Base-by-base conservation (phyloP, 2,113 vertebrate genomes). In the Toxostoma redivivum region DNA sequence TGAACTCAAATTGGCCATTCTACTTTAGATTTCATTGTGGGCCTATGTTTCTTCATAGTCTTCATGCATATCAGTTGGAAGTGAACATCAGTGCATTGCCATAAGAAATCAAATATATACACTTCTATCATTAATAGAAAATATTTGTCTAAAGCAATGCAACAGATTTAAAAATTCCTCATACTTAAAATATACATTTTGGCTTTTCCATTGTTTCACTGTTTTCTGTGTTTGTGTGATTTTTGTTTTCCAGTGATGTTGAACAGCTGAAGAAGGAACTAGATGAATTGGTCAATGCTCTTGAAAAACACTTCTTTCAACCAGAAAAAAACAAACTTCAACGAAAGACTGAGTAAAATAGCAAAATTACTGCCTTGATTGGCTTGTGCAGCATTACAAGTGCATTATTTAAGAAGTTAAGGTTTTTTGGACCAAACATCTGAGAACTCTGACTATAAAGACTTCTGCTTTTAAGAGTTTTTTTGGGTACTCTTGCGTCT, bases 251-350 rank as follows among this genome's bases (percentile, higher is more conserved):
- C 93, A 99, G 99, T 97, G 99, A 99, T 38, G 57, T 98, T 81
- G 96, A 97, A 7, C 98, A 98, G 76, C 97, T 99, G 96, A 99
- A 99, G 95, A 98, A 97, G 73, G 99, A 99, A 86, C 95, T 99
- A 73, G 98, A 99, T 83, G 98, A 98, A 47, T 74, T 99, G 92
- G 98, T 99, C 64, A 95, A 92, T 4, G 99, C 98, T 95, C 98
- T 99, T 73, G 97, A 99, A 97, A 98, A 99, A 71, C 91, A 99
- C 95, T 99, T 99, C 98, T 99, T 99, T 87, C 98, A 99, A 96
- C 99, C 99, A 71, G 94, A 98, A 80, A 99, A 99, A 95, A 99
- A 99, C 82, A 98, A 98, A 45, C 95, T 99, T 93, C 98, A 98
- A 67, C 97, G 98, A 31, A 99, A 99, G 86, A 95, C 98, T 35